Conservation (phyloP, 2,888 invertebrate species). For the Tetramorium bicarinatum region DNA sequence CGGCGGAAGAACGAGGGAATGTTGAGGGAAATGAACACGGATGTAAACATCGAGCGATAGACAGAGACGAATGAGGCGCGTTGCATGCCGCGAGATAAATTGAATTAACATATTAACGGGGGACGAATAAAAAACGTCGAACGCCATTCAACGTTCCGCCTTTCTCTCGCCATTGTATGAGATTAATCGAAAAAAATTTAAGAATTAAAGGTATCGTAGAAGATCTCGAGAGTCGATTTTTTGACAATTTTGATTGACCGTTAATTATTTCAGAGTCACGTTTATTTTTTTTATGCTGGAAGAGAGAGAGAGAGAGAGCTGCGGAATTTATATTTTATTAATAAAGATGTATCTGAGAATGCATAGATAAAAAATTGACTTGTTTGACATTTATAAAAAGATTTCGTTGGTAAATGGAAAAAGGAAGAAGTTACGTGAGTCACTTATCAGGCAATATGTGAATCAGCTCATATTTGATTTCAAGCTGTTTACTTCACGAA, state of each 20-base stretch:
- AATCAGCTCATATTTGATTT: neutral
- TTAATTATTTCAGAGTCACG: neutral
- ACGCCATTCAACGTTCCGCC: constrained; percentile 16
- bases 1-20: constrained; percentile 16
- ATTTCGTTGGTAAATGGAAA: neutral
- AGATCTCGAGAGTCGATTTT: constrained; percentile 4
- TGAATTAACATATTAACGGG: constrained; percentile 53
- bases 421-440: neutral
- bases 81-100: constrained; percentile 48
- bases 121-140: constrained; percentile 21
- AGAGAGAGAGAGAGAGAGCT: no score
- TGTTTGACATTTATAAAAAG: neutral
- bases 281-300: neutral
- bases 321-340: no score
- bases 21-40: constrained; percentile 43
- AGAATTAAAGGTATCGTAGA: neutral
- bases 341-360: neutral
- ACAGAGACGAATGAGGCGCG: constrained; percentile 56
- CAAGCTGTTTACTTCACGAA: neutral
- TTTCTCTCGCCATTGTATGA: constrained; percentile 7
- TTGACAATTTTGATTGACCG: neutral
- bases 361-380: neutral
- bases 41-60: constrained; percentile 55
- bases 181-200: constrained; percentile 7
- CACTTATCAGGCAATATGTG: neutral